phyloP scores from a whole-genome alignment of 92 coral and sea anemone genomes.

The Phenganax stokvisi region DNA sequence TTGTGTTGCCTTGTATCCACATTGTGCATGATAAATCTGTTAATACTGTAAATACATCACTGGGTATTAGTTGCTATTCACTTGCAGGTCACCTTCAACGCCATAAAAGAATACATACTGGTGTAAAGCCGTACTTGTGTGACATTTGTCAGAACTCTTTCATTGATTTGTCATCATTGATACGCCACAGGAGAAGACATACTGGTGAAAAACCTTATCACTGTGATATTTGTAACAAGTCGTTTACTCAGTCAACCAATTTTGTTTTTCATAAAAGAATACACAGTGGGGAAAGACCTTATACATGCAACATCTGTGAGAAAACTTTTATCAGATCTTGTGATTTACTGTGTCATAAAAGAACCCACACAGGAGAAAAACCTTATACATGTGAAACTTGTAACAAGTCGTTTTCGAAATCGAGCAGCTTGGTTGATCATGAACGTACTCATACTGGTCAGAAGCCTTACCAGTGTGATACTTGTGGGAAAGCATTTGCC shows the following conservation, averaged over 20 bases:
- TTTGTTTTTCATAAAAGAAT: slow-evolving; percentile 1
- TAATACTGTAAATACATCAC: not conserved
- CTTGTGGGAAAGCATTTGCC: not conserved
- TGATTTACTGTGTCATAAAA: not conserved
- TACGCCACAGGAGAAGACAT: not conserved
- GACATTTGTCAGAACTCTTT: slow-evolving; percentile 1
- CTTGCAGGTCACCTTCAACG: not conserved
- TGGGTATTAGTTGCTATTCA: not conserved
- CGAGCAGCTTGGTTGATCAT: not conserved
- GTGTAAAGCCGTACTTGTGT: not conserved
- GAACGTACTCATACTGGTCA: not conserved
- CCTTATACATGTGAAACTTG: not conserved
- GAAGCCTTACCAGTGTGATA: not conserved
- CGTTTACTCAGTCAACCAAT: slow-evolving; percentile 4
- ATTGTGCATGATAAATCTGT: too few relatives aligned
- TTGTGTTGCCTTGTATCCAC: too few relatives aligned
- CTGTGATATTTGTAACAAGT: not conserved
- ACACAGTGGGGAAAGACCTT: not conserved
- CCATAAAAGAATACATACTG: slow-evolving; percentile 1
- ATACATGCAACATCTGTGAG: not conserved
- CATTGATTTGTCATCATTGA: not conserved
- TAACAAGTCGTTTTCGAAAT: slow-evolving; percentile 1
- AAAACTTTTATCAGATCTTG: not conserved
- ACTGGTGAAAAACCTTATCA: not conserved
- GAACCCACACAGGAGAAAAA: slow-evolving; percentile 4